Conservation (phyloP, 1,140 invertebrate genomes). For the Macrocentrus cingulum region DNA sequence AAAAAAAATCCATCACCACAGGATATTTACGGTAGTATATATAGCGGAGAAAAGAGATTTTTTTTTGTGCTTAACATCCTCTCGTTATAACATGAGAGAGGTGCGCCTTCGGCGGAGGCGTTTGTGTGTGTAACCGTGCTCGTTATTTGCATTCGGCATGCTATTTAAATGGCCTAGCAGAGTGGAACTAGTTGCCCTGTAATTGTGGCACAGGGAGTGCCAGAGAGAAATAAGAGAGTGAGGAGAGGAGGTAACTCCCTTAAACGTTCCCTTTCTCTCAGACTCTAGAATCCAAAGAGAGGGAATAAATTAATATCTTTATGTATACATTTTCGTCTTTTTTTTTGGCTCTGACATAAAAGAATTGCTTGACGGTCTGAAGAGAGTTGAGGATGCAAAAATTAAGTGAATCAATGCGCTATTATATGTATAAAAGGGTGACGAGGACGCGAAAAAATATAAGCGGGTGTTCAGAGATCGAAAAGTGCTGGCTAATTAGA, state of each 20-base stretch:
- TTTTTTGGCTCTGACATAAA: too few species aligned
- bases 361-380: neutral
- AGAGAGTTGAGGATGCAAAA: slow-evolving; percentile 1
- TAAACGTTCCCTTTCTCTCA: neutral
- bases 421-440: too few species aligned
- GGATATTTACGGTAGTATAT: too few species aligned
- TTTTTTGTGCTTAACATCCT: too few species aligned
- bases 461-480: slow-evolving; percentile 33
- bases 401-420: slow-evolving; percentile 13
- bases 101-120: neutral
- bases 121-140: slow-evolving; percentile 16
- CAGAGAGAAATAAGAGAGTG: too few species aligned
- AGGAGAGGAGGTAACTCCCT: slow-evolving; percentile 7
- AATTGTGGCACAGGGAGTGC: slow-evolving; percentile 32
- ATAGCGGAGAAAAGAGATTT: too few species aligned
- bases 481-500: slow-evolving; percentile 50
- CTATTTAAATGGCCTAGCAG: slow-evolving; percentile 31
- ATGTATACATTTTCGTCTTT: too few species aligned
- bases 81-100: slow-evolving; percentile 2
- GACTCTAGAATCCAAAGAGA: too few species aligned
- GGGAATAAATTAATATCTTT: too few species aligned
- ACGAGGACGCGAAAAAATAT: too few species aligned
- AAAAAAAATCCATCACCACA: too few species aligned
- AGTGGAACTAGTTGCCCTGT: slow-evolving; percentile 33
- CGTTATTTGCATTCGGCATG: slow-evolving; percentile 32